Conservation (phyloP, 2,797 vertebrate genomes). For the Eospalax fontanierii region DNA sequence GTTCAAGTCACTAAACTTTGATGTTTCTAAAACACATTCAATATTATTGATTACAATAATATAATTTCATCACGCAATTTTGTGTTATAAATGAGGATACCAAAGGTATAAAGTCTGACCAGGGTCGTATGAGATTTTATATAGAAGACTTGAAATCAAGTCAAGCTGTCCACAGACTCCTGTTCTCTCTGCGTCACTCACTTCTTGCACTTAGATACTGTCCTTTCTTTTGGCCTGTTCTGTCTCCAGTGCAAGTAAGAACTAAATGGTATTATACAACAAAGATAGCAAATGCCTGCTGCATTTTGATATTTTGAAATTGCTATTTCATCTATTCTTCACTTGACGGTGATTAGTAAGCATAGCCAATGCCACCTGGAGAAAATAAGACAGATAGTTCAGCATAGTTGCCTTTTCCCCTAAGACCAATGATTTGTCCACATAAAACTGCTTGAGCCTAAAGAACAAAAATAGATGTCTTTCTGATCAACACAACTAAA, state of each 20-base stretch:
- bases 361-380: neutral
- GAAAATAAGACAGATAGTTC: neutral
- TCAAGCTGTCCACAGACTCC: neutral
- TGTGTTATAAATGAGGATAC: conserved; percentile 29
- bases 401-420: neutral
- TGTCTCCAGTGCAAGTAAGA: neutral
- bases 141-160: conserved; percentile 37
- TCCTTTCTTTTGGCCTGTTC: neutral
- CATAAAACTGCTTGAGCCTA: conserved; percentile 33
- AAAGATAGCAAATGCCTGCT: neutral
- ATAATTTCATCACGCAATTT: conserved; percentile 13
- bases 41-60: neutral
- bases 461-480: conserved; percentile 25
- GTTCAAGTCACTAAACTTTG: neutral
- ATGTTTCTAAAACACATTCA: neutral
- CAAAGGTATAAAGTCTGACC: neutral
- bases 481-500: neutral
- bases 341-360: conserved; percentile 14
- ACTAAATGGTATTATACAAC: neutral
- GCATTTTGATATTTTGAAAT: neutral
- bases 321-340: neutral
- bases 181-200: neutral
- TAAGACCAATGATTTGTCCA: neutral
- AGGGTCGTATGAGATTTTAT: neutral
- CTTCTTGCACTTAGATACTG: neutral